phyloP scores from a whole-genome alignment of 1,140 invertebrate species.

The Aphaenogaster floridana region DNA sequence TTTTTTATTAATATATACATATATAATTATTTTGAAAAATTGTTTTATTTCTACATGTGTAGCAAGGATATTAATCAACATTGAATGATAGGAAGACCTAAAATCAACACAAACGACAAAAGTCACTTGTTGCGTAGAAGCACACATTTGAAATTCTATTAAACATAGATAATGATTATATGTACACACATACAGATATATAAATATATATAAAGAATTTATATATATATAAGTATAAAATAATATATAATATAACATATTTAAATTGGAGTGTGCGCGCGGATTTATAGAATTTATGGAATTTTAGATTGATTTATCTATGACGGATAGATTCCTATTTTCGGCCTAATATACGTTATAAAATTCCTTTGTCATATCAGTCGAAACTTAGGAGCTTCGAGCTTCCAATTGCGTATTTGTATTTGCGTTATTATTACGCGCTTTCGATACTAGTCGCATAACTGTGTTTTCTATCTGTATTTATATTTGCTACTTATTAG shows the following conservation, averaged over 20 bases:
- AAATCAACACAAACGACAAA: conserved; percentile 65
- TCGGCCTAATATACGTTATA: conserved; percentile 71
- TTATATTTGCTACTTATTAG: conserved; percentile 61
- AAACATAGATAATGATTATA: conserved; percentile 67
- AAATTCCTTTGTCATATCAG: conserved; percentile 60
- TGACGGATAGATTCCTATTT: conserved; percentile 74
- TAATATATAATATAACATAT: conserved; percentile 66
- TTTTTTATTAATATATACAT: conserved; percentile 4
- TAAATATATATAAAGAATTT: conserved; percentile 53
- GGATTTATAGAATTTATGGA: conserved; percentile 41
- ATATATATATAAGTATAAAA: conserved; percentile 64
- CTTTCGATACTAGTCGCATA: conserved; percentile 79
- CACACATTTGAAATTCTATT: conserved; percentile 76
- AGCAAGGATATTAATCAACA: conserved; percentile 14
- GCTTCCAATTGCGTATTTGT: conserved; percentile 60
- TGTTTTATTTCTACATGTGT: conserved; percentile 13
- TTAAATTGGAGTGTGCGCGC: conserved; percentile 3
- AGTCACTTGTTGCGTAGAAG: conserved; percentile 77
- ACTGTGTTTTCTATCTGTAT: conserved; percentile 71
- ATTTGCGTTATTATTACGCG: conserved; percentile 66
- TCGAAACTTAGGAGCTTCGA: conserved; percentile 34
- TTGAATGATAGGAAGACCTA: conserved; percentile 41
- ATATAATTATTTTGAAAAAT: conserved; percentile 6
- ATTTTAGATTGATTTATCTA: conserved; percentile 73
- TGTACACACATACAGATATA: conserved; percentile 55